These are phyloP conservation scores for Capreolus pygargus DNA, from an alignment of 2,113 vertebrate species.

Conservation along the genomic window DNA sequence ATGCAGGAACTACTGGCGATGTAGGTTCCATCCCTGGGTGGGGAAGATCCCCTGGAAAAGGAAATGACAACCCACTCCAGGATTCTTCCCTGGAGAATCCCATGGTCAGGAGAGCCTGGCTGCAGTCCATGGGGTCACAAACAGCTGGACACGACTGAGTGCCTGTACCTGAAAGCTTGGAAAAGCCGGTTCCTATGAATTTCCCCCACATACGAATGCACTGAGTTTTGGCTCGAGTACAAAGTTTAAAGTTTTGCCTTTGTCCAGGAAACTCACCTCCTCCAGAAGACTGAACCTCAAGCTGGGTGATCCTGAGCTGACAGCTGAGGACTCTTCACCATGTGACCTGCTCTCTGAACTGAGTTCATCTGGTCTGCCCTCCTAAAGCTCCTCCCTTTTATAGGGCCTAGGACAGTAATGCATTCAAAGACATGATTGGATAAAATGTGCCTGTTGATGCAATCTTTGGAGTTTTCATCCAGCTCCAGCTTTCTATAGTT, in stretches of 20 bases:
- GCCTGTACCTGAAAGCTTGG: neutral
- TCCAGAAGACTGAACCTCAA: neutral
- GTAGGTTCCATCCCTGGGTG: neutral
- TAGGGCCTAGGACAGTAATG: neutral
- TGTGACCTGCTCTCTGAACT: neutral
- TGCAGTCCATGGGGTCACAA: neutral
- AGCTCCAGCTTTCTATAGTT: neutral
- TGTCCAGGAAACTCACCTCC: neutral
- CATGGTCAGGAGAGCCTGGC: neutral
- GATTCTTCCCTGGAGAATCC: neutral
- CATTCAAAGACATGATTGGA: neutral
- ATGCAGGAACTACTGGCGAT: neutral
- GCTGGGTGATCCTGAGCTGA: neutral
- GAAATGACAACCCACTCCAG: neutral
- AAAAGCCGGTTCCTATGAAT: neutral
- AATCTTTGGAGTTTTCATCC: neutral
- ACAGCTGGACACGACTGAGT: neutral
- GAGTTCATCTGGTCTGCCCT: no score
- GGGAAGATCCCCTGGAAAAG: neutral
- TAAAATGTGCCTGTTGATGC: neutral
- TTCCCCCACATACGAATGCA: neutral
- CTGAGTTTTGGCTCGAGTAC: neutral
- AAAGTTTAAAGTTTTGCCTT: neutral
- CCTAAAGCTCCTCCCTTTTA: neutral
- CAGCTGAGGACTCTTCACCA: accelerated